Evolutionary conservation across 2,797 vertebrate species (phyloP), one percentile per base, ranked within the genome.

Genomic region (Mus spretus): DNA sequence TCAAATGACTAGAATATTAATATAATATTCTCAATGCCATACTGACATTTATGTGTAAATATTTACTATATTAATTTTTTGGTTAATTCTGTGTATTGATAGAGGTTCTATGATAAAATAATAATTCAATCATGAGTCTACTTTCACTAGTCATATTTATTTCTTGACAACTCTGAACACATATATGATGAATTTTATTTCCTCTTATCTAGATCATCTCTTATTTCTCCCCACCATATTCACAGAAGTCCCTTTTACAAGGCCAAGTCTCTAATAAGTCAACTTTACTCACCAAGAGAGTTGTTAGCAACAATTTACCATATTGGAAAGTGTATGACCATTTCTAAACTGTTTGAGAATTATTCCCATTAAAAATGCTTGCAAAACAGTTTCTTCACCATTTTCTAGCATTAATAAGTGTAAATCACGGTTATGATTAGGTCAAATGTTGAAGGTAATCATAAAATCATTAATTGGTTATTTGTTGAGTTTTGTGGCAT

Each of bases 401-500:
- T 65, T 59, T 1, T 1, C 3, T 72, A 22, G 28, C 57, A 74
- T 61, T 2, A 96, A 24, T 20, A 88, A 89, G 59, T 89, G 34
- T 0, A 90, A 94, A 84, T 70, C 1, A 75, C 75, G 6, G 2
- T 88, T 80, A 57, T 50, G 10, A 8, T 72, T 50, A 96, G 19
- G 13, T 50, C 78, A 81, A 75, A 84, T 47, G 0, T 0, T 67
- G 72, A 40, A 19, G 82, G 22, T 81, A 74, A 7, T 19, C 20
- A 80, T 86, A 61, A 0, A 89, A 31, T 70, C 6, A 70, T 9
- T 22, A 79, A 19, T 75, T 75, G 17, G 1, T 57, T 92, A 40
- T 94, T 88, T 50, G 11, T 75, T 94, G 61, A 72, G 4, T 47
- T 93, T 89, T 78, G 82, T 84, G 28, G 4, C 47, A 11, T 37